Evolutionary conservation across 2,797 vertebrate genomes (phyloP).

Genomic region (Taeniopygia guttata): DNA sequence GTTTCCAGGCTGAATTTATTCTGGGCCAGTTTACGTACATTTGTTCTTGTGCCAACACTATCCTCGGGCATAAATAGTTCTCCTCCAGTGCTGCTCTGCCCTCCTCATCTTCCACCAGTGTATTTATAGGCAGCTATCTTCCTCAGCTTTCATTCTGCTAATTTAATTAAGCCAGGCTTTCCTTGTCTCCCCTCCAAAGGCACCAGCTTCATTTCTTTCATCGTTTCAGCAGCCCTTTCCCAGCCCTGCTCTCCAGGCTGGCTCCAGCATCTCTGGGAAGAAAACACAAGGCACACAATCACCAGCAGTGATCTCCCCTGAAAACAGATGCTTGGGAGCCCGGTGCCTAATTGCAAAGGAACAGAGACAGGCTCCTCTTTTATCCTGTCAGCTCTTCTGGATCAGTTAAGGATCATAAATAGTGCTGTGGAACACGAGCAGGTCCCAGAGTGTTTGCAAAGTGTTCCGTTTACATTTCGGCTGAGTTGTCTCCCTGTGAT

Average conservation of each 20-base stretch:
- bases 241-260: neutral
- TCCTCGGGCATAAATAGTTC: constrained; percentile 50
- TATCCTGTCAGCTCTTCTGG: neutral
- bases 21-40: neutral
- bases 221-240: neutral
- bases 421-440: neutral
- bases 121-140: constrained; percentile 41
- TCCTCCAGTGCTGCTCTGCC: neutral
- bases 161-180: constrained; percentile 52
- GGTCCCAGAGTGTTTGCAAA: neutral
- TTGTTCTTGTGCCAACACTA: constrained; percentile 9
- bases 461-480: neutral
- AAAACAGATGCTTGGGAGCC: neutral
- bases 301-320: neutral
- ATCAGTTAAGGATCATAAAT: neutral
- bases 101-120: neutral
- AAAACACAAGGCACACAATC: neutral
- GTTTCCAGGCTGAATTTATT: constrained; percentile 21
- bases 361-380: neutral
- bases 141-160: constrained; percentile 17
- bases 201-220: neutral
- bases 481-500: neutral
- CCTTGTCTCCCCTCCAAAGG: neutral
- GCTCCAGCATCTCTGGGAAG: neutral
- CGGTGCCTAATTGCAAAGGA: neutral